phyloP scores from a whole-genome alignment of 2,888 invertebrate genomes.

The Philhelius pedissequus region DNA sequence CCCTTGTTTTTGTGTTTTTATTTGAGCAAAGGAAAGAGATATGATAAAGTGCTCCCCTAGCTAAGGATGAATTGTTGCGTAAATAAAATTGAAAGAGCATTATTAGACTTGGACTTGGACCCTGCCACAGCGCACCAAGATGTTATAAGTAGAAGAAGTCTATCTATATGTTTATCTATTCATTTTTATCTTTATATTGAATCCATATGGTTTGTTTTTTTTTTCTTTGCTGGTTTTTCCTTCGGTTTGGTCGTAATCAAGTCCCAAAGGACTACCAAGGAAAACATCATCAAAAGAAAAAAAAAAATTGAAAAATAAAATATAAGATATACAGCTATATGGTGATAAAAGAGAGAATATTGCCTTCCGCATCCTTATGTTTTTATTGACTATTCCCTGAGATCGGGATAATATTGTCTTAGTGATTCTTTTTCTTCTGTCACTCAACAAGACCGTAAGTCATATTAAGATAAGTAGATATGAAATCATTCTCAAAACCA shows the following conservation, averaged over 20 bases:
- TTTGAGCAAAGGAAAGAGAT: not conserved
- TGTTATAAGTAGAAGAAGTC: not conserved
- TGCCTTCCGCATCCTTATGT: conserved; percentile 12
- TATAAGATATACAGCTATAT: not conserved
- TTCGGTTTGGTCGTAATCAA: conserved; percentile 44
- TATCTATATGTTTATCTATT: not conserved
- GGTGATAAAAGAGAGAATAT: not conserved
- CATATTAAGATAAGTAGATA: not conserved
- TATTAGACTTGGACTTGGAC: conserved; percentile 29
- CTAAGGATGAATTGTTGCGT: conserved; percentile 63
- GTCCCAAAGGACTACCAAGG: conserved; percentile 50
- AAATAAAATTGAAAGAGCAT: conserved; percentile 45
- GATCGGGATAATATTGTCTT: conserved; percentile 25
- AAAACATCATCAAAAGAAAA: not conserved
- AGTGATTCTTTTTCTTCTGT: conserved; percentile 12
- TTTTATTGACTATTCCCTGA: conserved; percentile 18
- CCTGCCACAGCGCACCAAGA: too few species aligned
- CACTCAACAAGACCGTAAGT: not conserved
- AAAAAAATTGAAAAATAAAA: not conserved
- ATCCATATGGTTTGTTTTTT: conserved; percentile 39
- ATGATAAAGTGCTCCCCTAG: conserved; percentile 62
- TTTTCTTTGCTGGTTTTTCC: not conserved
- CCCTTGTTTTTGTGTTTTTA: not conserved
- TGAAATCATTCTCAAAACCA: conserved; percentile 8
- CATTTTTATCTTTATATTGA: conserved; percentile 38